Evolutionary conservation across 2,888 invertebrate species (phyloP), one percentile per base, ranked within the genome.

Genomic region (Conus canariensis): DNA sequence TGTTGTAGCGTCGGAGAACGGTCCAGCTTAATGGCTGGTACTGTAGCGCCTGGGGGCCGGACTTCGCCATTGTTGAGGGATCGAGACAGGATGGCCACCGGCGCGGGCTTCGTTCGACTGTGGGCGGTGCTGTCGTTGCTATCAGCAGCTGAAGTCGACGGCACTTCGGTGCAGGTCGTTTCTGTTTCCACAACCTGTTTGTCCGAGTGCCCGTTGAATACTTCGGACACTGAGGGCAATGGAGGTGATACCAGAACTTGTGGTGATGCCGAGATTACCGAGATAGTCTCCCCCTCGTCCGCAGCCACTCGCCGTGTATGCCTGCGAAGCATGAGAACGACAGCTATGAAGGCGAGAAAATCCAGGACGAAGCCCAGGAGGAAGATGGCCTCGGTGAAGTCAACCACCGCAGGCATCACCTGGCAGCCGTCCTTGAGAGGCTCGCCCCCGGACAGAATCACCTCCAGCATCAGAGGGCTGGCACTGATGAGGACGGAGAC

Each of bases 381-480:
- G 56, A 88, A 88, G 67, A 83, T 83, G n/a, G 14, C 19, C n/a
- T 83, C 88, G 8, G 85, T 60, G n/a, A 83, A 45, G 70, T 83
- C 82, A 30, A 88, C 56, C 4, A 45, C 22, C 4, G n/a, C 85
- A 12, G 60, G 88, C 10, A 30, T 56, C 12, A 83, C 82, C 45
- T 58, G 45, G 25, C 82, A 82, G 9, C 82, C 88, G 6, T 70
- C 59, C n/a, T 30, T 56, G n/a, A 64, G 67, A 10, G 22, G 45
- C 14, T 70, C 19, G 14, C 85, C 67, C 12, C 30, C 14, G 10
- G 88, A n/a, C 67, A 88, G 88, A 64, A 19, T 9, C n/a, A 82
- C 10, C 16, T 88, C 56, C 70, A 88, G 67, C 16, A 45, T 7
- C 5, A 88, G 82, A 8, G 85, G 85, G 30, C 45, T 2, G 16